Conservation (phyloP, 2,113 vertebrate genomes). For the Archocentrus centrarchus region DNA sequence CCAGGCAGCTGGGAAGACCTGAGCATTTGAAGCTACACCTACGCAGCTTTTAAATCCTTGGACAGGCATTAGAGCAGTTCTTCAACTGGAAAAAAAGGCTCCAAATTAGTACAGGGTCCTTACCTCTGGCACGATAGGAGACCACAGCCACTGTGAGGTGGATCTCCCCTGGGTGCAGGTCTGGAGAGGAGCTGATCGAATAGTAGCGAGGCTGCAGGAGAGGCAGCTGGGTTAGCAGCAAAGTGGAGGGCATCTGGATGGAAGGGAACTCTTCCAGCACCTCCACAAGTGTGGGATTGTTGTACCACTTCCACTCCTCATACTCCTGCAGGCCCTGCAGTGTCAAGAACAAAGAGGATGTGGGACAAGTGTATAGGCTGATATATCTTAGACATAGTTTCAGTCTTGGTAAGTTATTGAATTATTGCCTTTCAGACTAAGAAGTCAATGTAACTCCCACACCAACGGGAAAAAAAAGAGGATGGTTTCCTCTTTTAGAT, state of each 20-base stretch:
- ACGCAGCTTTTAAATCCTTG: background rate
- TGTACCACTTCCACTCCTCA: slow-evolving; percentile 98
- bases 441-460: background rate
- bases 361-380: background rate
- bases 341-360: background rate
- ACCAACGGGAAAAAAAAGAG: background rate
- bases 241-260: slow-evolving; percentile 91
- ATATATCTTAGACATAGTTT: background rate
- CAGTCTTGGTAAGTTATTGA: background rate
- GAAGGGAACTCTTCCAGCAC: slow-evolving; percentile 95
- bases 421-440: background rate
- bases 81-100: background rate
- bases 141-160: slow-evolving; percentile 97
- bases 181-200: slow-evolving; percentile 97
- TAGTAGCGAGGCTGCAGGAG: slow-evolving; percentile 96
- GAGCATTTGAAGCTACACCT: background rate
- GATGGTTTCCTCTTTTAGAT: slow-evolving; percentile 39
- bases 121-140: slow-evolving; percentile 93
- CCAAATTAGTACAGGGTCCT: background rate
- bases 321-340: slow-evolving; percentile 95
- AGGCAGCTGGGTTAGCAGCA: slow-evolving; percentile 95
- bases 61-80: background rate
- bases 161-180: slow-evolving; percentile 90
- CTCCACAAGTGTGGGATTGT: slow-evolving; percentile 94
- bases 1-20: background rate